Evolutionary conservation across 2,888 invertebrate genomes (phyloP).

Genomic region (Nymphalis c-album): DNA sequence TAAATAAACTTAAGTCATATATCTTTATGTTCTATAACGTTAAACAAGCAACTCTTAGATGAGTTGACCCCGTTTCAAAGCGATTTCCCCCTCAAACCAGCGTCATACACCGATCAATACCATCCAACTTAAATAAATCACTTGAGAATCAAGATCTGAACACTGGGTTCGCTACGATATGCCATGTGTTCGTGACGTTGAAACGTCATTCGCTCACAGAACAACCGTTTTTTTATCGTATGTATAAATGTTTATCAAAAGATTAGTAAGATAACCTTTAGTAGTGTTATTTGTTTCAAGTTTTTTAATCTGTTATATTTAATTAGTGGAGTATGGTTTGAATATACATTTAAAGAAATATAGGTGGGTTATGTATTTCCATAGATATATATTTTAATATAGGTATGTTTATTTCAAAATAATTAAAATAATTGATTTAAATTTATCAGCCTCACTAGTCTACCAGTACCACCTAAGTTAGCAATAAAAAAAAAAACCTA

Average conservation of each 20-base stretch:
- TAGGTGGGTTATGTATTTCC: no score
- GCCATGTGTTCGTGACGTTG: slow-evolving; percentile 7
- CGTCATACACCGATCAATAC: slow-evolving; percentile 70
- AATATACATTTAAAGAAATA: no score
- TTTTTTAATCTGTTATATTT: no score
- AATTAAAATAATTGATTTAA: no score
- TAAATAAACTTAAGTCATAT: slow-evolving; percentile 27
- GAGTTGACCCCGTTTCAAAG: slow-evolving; percentile 70
- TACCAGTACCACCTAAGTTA: no score
- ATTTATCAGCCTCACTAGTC: no score
- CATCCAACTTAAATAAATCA: slow-evolving; percentile 74
- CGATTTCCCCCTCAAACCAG: slow-evolving; percentile 60
- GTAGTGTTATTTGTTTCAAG: no score
- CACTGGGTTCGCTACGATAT: slow-evolving; percentile 24
- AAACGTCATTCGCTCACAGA: not conserved
- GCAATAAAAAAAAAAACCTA: no score
- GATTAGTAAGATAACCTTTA: no score
- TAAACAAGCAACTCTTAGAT: slow-evolving; percentile 58
- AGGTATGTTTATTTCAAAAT: no score
- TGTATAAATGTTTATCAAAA: not conserved
- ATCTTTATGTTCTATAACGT: slow-evolving; percentile 45
- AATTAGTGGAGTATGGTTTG: no score
- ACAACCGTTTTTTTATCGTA: not conserved
- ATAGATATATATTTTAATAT: no score
- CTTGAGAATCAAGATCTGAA: slow-evolving; percentile 51